Evolutionary conservation across 2,888 invertebrate genomes (phyloP), one percentile per base, ranked within the genome.

Genomic region (Dorcus hopei): DNA sequence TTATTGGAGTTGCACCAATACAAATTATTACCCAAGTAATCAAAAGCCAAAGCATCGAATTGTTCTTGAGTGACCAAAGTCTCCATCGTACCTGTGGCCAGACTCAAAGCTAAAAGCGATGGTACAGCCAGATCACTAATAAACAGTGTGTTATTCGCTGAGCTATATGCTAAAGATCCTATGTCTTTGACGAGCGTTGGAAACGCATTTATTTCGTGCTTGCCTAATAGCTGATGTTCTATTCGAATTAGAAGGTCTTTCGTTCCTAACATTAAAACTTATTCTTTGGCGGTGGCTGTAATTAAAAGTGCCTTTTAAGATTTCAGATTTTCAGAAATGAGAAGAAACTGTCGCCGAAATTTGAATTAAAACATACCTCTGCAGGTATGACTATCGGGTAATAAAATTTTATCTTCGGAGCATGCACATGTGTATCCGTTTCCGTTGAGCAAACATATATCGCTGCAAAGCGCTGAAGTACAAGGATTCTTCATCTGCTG

Each of bases 401-500:
- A 70, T 2, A 93, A 73, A 23, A 78, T 71, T 81, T 88, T 90
- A 19, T 88, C 87, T 45, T 88, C 84, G 0, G 93, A 90, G 70
- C 95, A 95, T 0, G 86, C 88, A 72, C 94, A 94, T 0, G 81
- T 79, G 61, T 84, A 85, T 0, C 77, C 78, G 6, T 80, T 79
- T 0, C 85, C 85, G 1, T 83, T 83, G 51, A 93, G 76, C 38
- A 95, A 78, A 70, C 95, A 95, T 23, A 95, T 77, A 71, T 94
- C 89, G 1, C 87, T 86, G 73, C 95, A 95, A 9, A 79, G 79
- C 16, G 83, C 79, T 6, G 75, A 67, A 16, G 74, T 73, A 72
- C 93, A 93, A 0, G 89, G 87, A 76, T 91, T 85, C 3, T 68
- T 59, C 5, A 67, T 70, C n/a, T 77, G 74, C 2, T 79, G 80